These are phyloP conservation scores for Plebejus anna DNA, from an alignment of 2,888 invertebrate genomes.

Conservation along the genomic window DNA sequence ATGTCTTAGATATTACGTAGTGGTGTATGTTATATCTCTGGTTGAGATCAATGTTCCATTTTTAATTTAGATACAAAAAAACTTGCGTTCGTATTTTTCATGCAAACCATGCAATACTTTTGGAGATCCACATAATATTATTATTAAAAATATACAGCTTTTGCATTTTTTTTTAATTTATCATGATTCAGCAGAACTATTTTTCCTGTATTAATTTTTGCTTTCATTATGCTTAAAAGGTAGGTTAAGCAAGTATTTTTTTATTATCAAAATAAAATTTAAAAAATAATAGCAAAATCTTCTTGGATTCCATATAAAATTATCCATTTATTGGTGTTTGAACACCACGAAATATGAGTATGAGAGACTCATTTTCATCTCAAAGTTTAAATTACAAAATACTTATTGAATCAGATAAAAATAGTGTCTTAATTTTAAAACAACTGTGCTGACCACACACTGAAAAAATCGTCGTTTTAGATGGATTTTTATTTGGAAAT, in stretches of 20 bases:
- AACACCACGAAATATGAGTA: background rate
- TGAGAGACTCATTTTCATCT: background rate
- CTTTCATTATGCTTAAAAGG: background rate
- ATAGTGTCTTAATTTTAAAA: background rate
- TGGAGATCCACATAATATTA: too few species aligned
- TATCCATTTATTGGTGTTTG: background rate
- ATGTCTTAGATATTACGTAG: constrained; percentile 70
- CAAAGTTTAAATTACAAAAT: background rate
- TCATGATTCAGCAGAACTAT: background rate
- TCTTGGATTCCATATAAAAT: background rate
- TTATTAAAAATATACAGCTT: too few species aligned
- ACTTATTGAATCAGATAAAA: background rate
- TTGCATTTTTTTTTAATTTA: background rate
- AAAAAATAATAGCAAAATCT: background rate
- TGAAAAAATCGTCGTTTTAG: background rate
- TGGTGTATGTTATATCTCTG: constrained; percentile 55
- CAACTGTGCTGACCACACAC: background rate
- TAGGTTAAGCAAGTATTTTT: too few species aligned
- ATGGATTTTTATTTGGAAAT: background rate
- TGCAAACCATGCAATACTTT: background rate
- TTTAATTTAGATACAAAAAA: background rate
- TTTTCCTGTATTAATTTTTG: background rate
- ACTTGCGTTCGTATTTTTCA: background rate
- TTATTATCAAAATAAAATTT: background rate
- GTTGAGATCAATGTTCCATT: background rate